Conservation (phyloP, 2,797 vertebrate genomes). For the Acomys russatus region DNA sequence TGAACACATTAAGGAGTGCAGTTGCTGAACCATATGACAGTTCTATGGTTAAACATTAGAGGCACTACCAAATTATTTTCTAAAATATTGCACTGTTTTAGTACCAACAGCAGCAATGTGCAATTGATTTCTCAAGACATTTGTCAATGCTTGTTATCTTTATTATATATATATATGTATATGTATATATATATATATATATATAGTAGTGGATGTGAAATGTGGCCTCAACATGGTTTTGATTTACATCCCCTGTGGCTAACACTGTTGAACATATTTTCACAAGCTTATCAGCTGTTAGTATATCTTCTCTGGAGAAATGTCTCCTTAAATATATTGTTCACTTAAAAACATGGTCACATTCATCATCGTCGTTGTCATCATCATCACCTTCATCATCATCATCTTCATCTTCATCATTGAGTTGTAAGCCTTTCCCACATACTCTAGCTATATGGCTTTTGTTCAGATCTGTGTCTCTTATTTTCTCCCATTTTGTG, state of each 20-base stretch:
- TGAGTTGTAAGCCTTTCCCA: neutral
- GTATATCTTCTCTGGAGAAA: constrained; percentile 51
- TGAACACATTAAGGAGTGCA: neutral
- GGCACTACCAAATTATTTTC: constrained; percentile 15
- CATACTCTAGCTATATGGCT: neutral
- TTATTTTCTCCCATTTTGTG: constrained; percentile 9
- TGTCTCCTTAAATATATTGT: neutral
- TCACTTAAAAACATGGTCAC: constrained; percentile 16
- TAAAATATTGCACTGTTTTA: constrained; percentile 27
- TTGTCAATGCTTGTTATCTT: constrained; percentile 29
- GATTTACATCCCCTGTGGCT: constrained; percentile 35
- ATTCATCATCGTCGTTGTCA: neutral
- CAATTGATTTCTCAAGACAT: constrained; percentile 7
- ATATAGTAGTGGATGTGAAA: neutral
- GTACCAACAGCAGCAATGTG: neutral
- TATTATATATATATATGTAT: neutral
- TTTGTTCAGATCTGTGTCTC: neutral
- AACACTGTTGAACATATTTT: constrained; percentile 47
- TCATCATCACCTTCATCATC: neutral
- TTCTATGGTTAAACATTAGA: constrained; percentile 48
- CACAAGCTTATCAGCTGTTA: neutral
- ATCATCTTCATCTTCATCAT: neutral
- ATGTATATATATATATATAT: neutral
- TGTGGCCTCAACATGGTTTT: constrained; percentile 42
- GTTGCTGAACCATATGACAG: neutral